A percentile compares a stretch with the other conserved stretches of the same genome.
These are phyloP conservation scores for Heliconius sara DNA, from an alignment of 2,888 invertebrate genomes.

Conservation along the genomic window DNA sequence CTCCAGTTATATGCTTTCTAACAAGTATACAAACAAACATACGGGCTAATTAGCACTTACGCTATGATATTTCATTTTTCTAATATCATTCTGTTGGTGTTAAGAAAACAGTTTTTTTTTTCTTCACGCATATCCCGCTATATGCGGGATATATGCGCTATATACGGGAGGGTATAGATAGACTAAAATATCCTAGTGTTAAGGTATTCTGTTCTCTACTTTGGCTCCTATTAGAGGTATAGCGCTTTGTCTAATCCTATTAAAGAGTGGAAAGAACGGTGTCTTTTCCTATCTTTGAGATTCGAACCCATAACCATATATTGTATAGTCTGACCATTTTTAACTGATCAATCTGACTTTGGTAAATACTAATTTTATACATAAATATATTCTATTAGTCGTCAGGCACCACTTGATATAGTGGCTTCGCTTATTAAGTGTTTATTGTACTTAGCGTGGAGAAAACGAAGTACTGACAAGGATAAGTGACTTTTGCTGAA, in stretches of 20 bases:
- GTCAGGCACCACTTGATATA: conserved; percentile 8
- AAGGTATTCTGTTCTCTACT: no score
- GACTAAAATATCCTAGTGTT: no score
- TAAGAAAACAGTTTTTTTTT: not conserved
- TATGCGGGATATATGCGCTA: no score
- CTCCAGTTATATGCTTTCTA: conserved; percentile 27
- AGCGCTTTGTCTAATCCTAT: no score
- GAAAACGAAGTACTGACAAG: conserved; percentile 31
- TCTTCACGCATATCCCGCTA: not conserved
- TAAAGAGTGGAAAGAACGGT: no score
- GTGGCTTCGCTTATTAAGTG: conserved; percentile 14
- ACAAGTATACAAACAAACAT: not conserved
- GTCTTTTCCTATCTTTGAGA: no score
- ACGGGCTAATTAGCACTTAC: conserved; percentile 1
- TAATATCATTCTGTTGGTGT: not conserved
- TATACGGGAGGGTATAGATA: no score
- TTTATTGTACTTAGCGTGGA: conserved; percentile 23
- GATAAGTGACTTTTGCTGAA: conserved; percentile 13
- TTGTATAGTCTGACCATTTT: not conserved
- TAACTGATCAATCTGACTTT: no score
- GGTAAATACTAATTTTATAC: not conserved
- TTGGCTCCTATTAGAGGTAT: no score
- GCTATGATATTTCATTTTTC: conserved; percentile 1
- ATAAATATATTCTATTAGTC: not conserved
- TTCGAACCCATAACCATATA: no score